Evolutionary conservation across 1,140 invertebrate genomes (phyloP), one percentile per base, ranked within the genome.

Genomic region (Camponotus vicinus): DNA sequence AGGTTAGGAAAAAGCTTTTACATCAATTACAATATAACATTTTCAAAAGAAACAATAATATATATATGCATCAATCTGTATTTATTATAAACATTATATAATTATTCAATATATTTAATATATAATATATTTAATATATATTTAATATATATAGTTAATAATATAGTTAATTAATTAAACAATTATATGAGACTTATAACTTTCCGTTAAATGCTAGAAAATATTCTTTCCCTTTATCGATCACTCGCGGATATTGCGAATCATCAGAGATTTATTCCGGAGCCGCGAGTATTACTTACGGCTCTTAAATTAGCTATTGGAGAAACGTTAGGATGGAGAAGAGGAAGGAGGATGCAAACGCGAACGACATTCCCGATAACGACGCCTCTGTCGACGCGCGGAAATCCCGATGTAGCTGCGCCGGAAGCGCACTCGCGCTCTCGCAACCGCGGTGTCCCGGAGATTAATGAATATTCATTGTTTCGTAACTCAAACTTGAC

Each of bases 401-500:
- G 79, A 83, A 83, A 83, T 83, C 79, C 79, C 79, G 69, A 83
- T 70, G 69, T 83, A 75, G 67, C 69, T 83, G 79, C 79, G 69
- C 79, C 79, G 79, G 79, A 83, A 83, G 69, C 79, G 55, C 79
- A 73, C 69, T 73, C 79, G 79, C 79, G 79, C 79, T 73, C 69
- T 73, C 69, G 79, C 79, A 83, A 83, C 88, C 70, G 90, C 83
- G 80, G 85, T 71, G 88, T 88, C 92, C 91, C 86, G 88, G 70
- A 91, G 87, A 93, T 94, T 92, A 93, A 94, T 94, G 92, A 94
- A 94, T 94, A 95, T 94, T 94, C 93, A 94, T 94, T 92, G 90
- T 92, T 90, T 90, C 86, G 90, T 92, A 92, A 92, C 86, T 92
- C 89, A 93, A 92, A 92, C 90, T 94, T 93, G 93, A 94, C 92